Evolutionary conservation across 2,113 vertebrate genomes (phyloP).

Genomic region (Murina feae): DNA sequence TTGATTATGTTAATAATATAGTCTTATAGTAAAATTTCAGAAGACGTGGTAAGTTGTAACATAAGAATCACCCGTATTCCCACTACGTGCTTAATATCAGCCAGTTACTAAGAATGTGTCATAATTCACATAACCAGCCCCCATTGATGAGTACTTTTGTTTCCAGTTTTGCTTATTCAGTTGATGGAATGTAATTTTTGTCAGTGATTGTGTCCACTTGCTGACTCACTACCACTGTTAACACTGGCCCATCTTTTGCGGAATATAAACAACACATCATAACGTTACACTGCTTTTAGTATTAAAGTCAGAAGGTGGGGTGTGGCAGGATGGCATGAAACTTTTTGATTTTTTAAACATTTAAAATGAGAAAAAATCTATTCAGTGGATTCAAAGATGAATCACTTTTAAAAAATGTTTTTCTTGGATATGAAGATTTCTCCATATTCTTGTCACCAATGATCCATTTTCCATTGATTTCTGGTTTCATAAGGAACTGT

Average conservation of each 20-base stretch:
- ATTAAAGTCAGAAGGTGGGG: not conserved
- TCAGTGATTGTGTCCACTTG: not conserved
- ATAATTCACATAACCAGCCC: not conserved
- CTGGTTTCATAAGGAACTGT: not conserved
- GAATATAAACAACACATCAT: not conserved
- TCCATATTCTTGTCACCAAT: not conserved
- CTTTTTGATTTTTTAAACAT: not conserved
- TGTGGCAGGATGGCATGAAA: not conserved
- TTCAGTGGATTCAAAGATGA: not conserved
- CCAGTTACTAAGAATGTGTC: not conserved
- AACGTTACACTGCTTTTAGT: not conserved
- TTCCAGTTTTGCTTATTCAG: not conserved
- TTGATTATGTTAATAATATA: not conserved
- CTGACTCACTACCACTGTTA: not conserved
- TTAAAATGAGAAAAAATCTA: not conserved
- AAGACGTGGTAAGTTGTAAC: not conserved
- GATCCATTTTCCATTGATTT: not conserved
- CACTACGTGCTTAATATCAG: not conserved
- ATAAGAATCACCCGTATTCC: not conserved
- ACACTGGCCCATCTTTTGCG: not conserved
- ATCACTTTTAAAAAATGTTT: not conserved
- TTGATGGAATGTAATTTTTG: not conserved
- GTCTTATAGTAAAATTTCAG: not conserved
- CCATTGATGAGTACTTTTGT: not conserved
- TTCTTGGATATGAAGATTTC: not conserved